phyloP scores from a whole-genome alignment of 2,888 invertebrate species.

The Drosophila mimica region DNA sequence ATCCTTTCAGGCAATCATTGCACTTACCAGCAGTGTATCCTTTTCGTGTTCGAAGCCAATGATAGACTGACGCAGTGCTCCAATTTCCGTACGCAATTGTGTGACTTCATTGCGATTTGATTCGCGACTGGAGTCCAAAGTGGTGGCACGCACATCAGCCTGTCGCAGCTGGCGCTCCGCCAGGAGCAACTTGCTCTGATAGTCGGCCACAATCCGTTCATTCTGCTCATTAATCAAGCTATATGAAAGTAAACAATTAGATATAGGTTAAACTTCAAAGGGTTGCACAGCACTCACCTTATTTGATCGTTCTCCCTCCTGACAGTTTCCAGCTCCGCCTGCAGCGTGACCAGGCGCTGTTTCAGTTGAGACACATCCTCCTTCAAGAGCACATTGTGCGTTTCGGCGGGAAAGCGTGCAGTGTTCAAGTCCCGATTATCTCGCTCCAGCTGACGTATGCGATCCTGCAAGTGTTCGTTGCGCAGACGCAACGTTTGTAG shows the following conservation, averaged over 20 bases:
- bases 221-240: conserved; percentile 92
- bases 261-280: conserved; percentile 34
- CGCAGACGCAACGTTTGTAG: conserved; percentile 86
- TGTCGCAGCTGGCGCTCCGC: conserved; percentile 88
- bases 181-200: conserved; percentile 88
- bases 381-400: conserved; percentile 86
- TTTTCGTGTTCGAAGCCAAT: conserved; percentile 90
- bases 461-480: conserved; percentile 86
- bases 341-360: conserved; percentile 86
- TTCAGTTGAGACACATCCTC: conserved; percentile 86
- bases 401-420: conserved; percentile 86
- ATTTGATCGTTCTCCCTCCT: conserved; percentile 87
- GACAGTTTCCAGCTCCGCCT: conserved; percentile 86
- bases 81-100: conserved; percentile 88
- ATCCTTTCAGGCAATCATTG: no score
- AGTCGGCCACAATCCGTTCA: conserved; percentile 89
- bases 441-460: conserved; percentile 86
- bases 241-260: background rate
- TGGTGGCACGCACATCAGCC: conserved; percentile 87
- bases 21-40: conserved; percentile 87
- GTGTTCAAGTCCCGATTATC: conserved; percentile 87
- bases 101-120: conserved; percentile 87
- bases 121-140: conserved; percentile 87
- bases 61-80: conserved; percentile 87
- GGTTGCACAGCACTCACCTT: conserved; percentile 85